Percentiles rank a stretch among this genome's conserved stretches.
phyloP scores from a whole-genome alignment of 2,888 invertebrate genomes.

The Thymelicus acteon region DNA sequence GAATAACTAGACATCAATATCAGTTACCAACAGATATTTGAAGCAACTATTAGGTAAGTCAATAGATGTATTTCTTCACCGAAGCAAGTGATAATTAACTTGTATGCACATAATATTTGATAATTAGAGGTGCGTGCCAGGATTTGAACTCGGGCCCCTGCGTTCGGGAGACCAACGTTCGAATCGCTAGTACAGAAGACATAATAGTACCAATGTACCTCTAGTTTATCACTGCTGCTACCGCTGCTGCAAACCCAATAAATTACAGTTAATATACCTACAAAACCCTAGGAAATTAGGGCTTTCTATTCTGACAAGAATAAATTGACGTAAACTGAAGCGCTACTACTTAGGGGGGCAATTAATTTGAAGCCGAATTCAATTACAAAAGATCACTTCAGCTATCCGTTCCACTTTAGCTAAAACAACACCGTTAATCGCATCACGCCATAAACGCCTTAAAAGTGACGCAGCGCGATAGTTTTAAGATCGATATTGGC shows the following conservation, averaged over 20 bases:
- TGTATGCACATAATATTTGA: too few species aligned
- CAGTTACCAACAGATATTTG: too few species aligned
- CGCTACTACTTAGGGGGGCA: constrained; percentile 47
- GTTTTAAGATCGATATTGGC: constrained; percentile 11
- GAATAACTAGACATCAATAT: too few species aligned
- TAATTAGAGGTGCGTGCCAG: too few species aligned
- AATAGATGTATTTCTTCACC: too few species aligned
- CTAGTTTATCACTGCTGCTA: too few species aligned
- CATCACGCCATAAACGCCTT: constrained; percentile 24
- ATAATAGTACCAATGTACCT: too few species aligned
- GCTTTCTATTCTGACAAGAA: constrained; percentile 34
- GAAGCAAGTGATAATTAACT: too few species aligned
- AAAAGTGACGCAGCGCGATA: constrained; percentile 4
- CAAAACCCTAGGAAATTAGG: constrained; percentile 25
- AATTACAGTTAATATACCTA: constrained; percentile 2
- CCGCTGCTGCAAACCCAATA: not conserved
- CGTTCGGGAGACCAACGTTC: too few species aligned
- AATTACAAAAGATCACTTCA: constrained; percentile 51
- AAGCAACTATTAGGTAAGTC: too few species aligned
- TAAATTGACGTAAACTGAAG: constrained; percentile 44
- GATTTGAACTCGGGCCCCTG: too few species aligned
- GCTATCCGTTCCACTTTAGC: constrained; percentile 40
- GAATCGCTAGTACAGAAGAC: too few species aligned
- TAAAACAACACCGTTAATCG: constrained; percentile 32
- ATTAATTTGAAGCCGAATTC: constrained; percentile 51